Conservation (phyloP, 2,113 vertebrate species). For the Nettapus auritus region DNA sequence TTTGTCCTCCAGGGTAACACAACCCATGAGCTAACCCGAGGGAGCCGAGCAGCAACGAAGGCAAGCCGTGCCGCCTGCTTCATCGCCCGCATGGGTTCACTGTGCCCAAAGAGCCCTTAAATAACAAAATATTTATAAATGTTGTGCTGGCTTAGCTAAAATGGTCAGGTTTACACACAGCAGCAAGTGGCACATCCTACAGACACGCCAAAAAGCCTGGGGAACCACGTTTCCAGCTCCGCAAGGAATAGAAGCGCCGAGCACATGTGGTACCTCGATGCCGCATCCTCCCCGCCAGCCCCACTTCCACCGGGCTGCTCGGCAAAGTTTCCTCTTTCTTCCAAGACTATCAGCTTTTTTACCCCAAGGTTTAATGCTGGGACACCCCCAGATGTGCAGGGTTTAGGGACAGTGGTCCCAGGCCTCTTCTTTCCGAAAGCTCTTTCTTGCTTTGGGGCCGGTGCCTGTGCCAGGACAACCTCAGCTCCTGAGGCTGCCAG, state of each 20-base stretch:
- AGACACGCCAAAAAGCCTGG: background rate
- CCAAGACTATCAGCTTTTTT: too few relatives aligned
- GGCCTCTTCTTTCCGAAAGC: background rate
- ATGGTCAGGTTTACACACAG: background rate
- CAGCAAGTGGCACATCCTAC: background rate
- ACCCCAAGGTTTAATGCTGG: too few relatives aligned
- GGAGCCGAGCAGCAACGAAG: background rate
- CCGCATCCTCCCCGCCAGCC: too few relatives aligned
- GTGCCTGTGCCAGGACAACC: background rate
- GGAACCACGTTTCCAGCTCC: background rate
- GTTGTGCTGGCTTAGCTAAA: background rate
- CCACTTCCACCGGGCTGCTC: too few relatives aligned
- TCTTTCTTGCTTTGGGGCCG: fast-evolving
- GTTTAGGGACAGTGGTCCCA: background rate
- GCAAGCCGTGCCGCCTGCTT: background rate
- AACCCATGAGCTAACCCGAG: fast-evolving
- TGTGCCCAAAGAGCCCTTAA: background rate
- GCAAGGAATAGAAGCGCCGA: too few relatives aligned
- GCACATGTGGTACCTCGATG: too few relatives aligned
- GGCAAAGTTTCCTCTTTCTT: too few relatives aligned
- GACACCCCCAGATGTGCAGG: too few relatives aligned
- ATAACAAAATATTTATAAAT: background rate
- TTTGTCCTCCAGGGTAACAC: background rate
- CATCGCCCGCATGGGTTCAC: background rate
- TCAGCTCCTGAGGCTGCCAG: background rate